These are phyloP conservation scores for Spheniscus mendiculus DNA, from an alignment of 2,113 vertebrate genomes.

Conservation along the genomic window DNA sequence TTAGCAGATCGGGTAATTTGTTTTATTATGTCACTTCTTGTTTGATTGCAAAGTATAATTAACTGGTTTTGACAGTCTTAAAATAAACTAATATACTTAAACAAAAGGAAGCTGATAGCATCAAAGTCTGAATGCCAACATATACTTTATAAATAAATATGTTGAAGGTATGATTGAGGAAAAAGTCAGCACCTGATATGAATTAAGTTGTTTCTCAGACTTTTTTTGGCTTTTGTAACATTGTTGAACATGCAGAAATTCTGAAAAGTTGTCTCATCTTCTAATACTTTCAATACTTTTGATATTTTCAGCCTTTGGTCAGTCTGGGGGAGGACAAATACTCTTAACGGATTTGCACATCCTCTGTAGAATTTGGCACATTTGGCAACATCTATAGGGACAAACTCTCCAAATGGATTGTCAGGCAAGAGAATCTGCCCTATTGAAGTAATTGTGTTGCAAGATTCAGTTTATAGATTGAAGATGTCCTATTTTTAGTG, in stretches of 20 bases:
- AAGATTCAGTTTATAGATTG: background rate
- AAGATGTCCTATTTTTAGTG: background rate
- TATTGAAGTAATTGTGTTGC: background rate
- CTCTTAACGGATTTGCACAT: background rate
- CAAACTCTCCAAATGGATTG: background rate
- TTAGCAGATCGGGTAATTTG: conserved; percentile 88
- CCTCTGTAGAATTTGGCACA: background rate
- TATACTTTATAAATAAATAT: background rate
- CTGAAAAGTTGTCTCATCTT: background rate
- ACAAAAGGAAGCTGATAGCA: conserved; percentile 53
- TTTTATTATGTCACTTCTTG: conserved; percentile 50
- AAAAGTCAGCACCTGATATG: conserved; percentile 15
- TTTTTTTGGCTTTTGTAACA: background rate
- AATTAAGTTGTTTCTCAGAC: conserved; percentile 11
- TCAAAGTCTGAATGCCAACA: conserved; percentile 27
- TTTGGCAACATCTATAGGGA: background rate
- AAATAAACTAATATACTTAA: conserved; percentile 45
- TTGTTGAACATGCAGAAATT: background rate
- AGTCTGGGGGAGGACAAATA: background rate
- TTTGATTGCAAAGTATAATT: conserved; percentile 37
- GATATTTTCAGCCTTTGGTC: background rate
- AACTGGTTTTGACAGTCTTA: conserved; percentile 51
- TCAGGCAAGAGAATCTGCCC: background rate
- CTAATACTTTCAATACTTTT: background rate
- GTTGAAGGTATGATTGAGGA: conserved; percentile 7